A percentile compares a stretch with the other conserved stretches of the same genome.
These are phyloP conservation scores for Graphium colonna DNA, from an alignment of 2,888 invertebrate genomes.

Conservation along the genomic window DNA sequence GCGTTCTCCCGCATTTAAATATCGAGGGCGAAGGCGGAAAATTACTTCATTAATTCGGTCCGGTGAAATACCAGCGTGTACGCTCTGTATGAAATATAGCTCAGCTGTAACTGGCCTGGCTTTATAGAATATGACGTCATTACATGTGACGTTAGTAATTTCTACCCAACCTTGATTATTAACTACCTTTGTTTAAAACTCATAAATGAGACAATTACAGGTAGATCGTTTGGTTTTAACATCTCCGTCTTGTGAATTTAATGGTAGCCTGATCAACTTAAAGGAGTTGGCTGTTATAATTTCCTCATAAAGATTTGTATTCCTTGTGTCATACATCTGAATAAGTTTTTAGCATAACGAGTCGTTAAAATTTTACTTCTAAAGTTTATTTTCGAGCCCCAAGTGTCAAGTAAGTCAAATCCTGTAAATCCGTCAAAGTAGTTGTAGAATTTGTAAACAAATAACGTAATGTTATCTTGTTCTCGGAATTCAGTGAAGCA, in stretches of 20 bases:
- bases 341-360: too few relatives aligned
- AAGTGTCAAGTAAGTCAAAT: constrained; percentile 8
- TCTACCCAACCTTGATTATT: constrained; percentile 21
- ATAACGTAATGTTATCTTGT: background rate
- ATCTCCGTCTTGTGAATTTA: constrained; percentile 9
- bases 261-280: too few relatives aligned
- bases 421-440: too few relatives aligned
- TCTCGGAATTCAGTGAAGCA: background rate
- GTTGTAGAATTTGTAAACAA: background rate
- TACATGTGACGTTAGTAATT: constrained; percentile 13
- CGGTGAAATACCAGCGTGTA: too few relatives aligned
- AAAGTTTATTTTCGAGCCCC: constrained; percentile 10
- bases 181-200: constrained; percentile 12
- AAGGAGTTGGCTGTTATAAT: too few relatives aligned
- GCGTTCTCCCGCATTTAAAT: too few relatives aligned
- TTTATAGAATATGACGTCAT: constrained; percentile 23
- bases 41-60: too few relatives aligned
- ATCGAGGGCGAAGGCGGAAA: too few relatives aligned
- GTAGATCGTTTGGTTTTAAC: constrained; percentile 22
- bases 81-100: too few relatives aligned
- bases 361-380: too few relatives aligned
- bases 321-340: too few relatives aligned
- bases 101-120: constrained; percentile 17
- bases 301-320: background rate
- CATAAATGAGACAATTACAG: constrained; percentile 21